Base-by-base conservation (phyloP, 2,797 vertebrate species). In the Darevskia mixta region DNA sequence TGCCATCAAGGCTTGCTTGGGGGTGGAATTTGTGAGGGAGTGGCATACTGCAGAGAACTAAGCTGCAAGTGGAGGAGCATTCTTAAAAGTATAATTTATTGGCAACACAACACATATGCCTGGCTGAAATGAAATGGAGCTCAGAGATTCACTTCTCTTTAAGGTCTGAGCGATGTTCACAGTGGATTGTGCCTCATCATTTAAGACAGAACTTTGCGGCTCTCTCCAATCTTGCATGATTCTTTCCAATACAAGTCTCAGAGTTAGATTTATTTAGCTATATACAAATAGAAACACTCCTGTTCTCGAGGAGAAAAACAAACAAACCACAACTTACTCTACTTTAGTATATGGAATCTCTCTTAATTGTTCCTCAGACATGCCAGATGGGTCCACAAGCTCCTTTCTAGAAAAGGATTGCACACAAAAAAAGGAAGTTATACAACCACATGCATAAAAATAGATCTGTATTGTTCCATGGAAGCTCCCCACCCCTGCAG, bases 331-430 rank as follows among this genome's bases (percentile, higher is more conserved):
- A 87, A 97, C 98, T 97, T 85, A 98, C 98, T 98, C 98, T 92
- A 98, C 96, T 97, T 98, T 98, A 92, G 98, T 98, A 85, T 98
- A 98, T 0, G 98, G 98, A 89, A 98, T 98, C 96, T 98, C 98
- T 95, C 98, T 98, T 94, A 98, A 45, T 85, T 98, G 98, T 43
- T 98, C 98, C 83, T 98, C 98, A 76, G 98, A 97, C 45, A 98
- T 90, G 64, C 98, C 98, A 81, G 97, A 98, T 7, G 98, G 97
- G 95, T 98, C 98, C 71, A 98, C 97, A 87, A 98, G 96, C 90
- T 98, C 98, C 90, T 98, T 98, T 95, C 98, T 98, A 73, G 75
- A 95, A 89, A 93, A 94, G 66, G 58, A 95, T 90, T 1, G 49
- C 49, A 89, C 11, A 35, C 84, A 92, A 90, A 88, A 85, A 92